Evolutionary conservation across 1,140 invertebrate genomes (phyloP), one percentile per base, ranked within the genome.

Genomic region (Augochlora pura): DNA sequence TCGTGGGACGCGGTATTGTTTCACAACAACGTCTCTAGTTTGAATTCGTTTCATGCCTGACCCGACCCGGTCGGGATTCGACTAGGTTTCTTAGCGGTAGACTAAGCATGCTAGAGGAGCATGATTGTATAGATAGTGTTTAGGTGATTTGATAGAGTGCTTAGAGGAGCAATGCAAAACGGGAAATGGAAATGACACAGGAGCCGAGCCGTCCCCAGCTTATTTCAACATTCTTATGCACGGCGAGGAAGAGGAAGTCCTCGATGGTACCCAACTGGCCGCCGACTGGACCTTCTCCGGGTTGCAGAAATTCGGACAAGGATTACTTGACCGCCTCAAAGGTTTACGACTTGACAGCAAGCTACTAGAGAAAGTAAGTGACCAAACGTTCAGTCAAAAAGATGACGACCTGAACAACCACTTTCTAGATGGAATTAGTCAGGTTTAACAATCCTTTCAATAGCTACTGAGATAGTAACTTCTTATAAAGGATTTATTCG

Each of bases 181-280:
- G 84, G 75, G 83, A 88, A 89, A 85, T 89, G 83, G 70, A 81
- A 86, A 78, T 90, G 84, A 83, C 81, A 70, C 88, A 98, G 98
- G 98, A 87, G 97, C 97, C 78, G 97, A 98, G 93, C 97, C 98
- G 67, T 98, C 98, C 42, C 97, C 97, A 54, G 97, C 97, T 38
- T 98, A 98, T 91, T 99, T 99, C 93, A 98, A 98, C 86, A 97
- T 99, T 77, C 91, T 99, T 77, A 98, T 97, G 95, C 95, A 97
- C 90, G 98, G 98, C 60, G 96, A 97, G 69, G 94, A 96, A 77
- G 96, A 97, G 42, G 96, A 97, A 91, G 94, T 97, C 66, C 91
- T 98, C 8, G 97, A 98, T 88, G 98, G 98, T 23, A 98, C 97
- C 21, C 97, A 98, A 92, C 91, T 99, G 74, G 97, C 97, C 21